These are phyloP conservation scores for Oplegnathus fasciatus DNA, from an alignment of 2,113 vertebrate genomes.

Conservation along the genomic window DNA sequence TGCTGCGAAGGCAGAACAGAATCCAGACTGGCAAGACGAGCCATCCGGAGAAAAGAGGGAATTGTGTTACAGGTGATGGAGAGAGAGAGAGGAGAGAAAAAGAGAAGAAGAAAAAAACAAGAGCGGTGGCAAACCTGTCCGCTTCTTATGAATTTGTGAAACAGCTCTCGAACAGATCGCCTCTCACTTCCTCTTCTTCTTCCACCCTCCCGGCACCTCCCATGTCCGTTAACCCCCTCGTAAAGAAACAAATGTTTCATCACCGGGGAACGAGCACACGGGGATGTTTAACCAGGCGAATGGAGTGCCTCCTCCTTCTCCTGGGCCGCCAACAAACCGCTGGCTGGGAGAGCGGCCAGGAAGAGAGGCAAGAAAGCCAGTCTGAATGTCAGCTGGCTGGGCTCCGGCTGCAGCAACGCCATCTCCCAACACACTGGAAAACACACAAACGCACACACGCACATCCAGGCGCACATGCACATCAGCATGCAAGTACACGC, in stretches of 20 bases:
- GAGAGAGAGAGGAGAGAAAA: slow-evolving; percentile 8
- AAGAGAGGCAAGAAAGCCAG: slow-evolving; percentile 74
- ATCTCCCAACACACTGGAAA: slow-evolving; percentile 41
- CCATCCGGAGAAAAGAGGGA: slow-evolving; percentile 19
- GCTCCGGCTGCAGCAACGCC: slow-evolving; percentile 61
- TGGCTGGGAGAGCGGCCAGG: slow-evolving; percentile 77
- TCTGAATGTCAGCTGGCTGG: slow-evolving; percentile 82
- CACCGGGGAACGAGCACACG: slow-evolving; percentile 67
- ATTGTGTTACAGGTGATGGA: slow-evolving; percentile 61
- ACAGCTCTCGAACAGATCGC: slow-evolving; percentile 12
- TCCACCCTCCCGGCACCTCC: slow-evolving; percentile 2
- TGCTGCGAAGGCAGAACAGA: slow-evolving; percentile 19
- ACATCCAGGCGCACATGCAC: not conserved
- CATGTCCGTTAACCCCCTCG: slow-evolving; percentile 58
- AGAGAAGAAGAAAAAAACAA: slow-evolving; percentile 6
- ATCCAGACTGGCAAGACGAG: slow-evolving; percentile 22
- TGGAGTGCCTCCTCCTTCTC: slow-evolving; percentile 77
- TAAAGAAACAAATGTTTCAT: slow-evolving; percentile 72
- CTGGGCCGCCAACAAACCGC: slow-evolving; percentile 73
- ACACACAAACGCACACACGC: slow-evolving; percentile 40
- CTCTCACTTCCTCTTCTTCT: slow-evolving; percentile 33
- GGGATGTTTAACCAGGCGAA: slow-evolving; percentile 76
- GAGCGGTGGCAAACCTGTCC: slow-evolving; percentile 31
- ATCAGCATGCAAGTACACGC: slow-evolving; percentile 48
- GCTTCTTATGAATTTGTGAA: slow-evolving; percentile 41